Evolutionary conservation across 1,140 invertebrate genomes (phyloP).

Genomic region (Acromyrmex echinatior): DNA sequence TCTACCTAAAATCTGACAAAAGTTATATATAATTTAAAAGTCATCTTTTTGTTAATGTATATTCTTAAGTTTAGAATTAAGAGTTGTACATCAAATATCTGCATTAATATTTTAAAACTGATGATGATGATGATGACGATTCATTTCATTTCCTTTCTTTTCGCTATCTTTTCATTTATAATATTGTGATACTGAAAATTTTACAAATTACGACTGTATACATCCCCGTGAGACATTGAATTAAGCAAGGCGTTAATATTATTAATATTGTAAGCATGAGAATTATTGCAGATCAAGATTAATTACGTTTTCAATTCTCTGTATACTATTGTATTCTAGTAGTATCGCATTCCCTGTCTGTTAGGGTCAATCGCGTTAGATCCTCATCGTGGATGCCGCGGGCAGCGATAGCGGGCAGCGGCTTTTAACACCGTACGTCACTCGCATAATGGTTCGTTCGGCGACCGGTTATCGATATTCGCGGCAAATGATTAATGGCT

Average conservation of each 20-base stretch:
- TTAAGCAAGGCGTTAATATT: slow-evolving; percentile 1
- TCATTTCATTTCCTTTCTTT: background rate
- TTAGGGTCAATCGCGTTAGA: slow-evolving; percentile 7
- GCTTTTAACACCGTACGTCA: slow-evolving; percentile 43
- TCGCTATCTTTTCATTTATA: background rate
- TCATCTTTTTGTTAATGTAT: background rate
- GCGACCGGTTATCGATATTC: slow-evolving; percentile 39
- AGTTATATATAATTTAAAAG: background rate
- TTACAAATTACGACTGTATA: background rate
- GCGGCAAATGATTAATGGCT: slow-evolving; percentile 33
- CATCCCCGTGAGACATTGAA: background rate
- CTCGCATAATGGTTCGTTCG: slow-evolving; percentile 17
- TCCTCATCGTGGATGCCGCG: slow-evolving; percentile 26
- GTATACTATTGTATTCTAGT: slow-evolving; percentile 47
- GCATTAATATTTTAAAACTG: background rate
- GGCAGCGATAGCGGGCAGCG: background rate
- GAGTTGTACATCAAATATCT: background rate
- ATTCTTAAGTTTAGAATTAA: background rate
- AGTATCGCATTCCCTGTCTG: slow-evolving; percentile 3
- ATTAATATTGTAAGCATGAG: background rate
- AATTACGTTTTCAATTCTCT: slow-evolving; percentile 15
- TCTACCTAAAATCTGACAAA: background rate
- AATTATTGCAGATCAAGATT: slow-evolving; percentile 8
- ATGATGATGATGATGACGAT: background rate
- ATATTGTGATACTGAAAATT: background rate